These are phyloP conservation scores for Thermophis baileyi DNA, from an alignment of 2,113 vertebrate species.

Conservation along the genomic window DNA sequence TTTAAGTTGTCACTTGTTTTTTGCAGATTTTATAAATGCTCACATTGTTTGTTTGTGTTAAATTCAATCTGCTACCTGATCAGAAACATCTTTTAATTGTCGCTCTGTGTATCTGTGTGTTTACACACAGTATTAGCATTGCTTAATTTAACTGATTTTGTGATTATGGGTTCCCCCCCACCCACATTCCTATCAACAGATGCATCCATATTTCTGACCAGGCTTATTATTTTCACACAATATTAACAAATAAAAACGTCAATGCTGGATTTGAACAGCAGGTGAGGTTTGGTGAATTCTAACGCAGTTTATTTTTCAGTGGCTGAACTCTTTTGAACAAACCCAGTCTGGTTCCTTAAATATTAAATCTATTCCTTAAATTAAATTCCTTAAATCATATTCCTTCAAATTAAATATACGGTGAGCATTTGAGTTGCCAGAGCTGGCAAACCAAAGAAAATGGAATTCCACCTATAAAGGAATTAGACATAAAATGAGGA, in stretches of 20 bases:
- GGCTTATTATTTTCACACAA: neutral
- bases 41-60: neutral
- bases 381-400: neutral
- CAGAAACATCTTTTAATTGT: neutral
- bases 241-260: neutral
- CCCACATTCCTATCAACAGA: neutral
- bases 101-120: neutral
- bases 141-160: neutral
- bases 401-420: neutral
- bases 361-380: no score
- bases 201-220: neutral
- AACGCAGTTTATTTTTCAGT: neutral
- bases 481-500: neutral
- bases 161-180: neutral
- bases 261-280: neutral
- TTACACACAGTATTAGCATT: neutral
- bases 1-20: neutral
- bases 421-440: neutral
- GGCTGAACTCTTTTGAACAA: neutral
- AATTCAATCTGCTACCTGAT: neutral
- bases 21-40: neutral
- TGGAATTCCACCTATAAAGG: neutral
- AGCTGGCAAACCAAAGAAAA: neutral
- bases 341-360: neutral
- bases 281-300: neutral